Percentiles rank a stretch among this genome's conserved stretches.
These are phyloP conservation scores for Clarias batrachus DNA, from an alignment of 2,113 vertebrate genomes.

Conservation along the genomic window DNA sequence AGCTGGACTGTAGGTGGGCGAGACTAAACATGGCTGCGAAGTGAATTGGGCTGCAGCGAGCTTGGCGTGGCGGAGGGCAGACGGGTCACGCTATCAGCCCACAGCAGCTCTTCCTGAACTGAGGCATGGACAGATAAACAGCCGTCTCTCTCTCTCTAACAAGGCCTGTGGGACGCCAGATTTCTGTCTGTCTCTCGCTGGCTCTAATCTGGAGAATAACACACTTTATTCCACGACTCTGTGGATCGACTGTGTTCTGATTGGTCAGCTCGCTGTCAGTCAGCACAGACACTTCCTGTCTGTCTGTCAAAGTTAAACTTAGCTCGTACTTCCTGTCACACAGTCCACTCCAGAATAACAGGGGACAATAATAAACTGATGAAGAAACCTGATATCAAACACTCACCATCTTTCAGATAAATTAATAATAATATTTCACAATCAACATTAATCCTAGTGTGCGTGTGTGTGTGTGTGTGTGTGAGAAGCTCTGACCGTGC, in stretches of 20 bases:
- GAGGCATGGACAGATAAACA: slow-evolving; percentile 37
- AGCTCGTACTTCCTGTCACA: not conserved
- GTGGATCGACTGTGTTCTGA: not conserved
- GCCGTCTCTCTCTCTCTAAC: slow-evolving; percentile 3
- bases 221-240: not conserved
- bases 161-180: slow-evolving; percentile 15
- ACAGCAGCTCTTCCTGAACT: slow-evolving; percentile 60
- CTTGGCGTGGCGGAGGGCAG: slow-evolving; percentile 21
- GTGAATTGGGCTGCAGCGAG: not conserved
- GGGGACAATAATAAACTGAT: not conserved
- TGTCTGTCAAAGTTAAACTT: not conserved
- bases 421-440: not conserved
- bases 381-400: not conserved
- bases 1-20: not conserved
- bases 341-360: not conserved
- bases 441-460: not conserved
- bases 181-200: slow-evolving; percentile 6
- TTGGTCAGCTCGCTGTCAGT: not conserved
- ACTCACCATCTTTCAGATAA: not conserved
- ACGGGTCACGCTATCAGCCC: slow-evolving; percentile 56
- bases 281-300: not conserved
- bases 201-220: not conserved
- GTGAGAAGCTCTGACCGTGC: not conserved
- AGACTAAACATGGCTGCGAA: not conserved
- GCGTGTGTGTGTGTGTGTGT: not conserved